Base-by-base conservation (phyloP, 2,888 invertebrate genomes). In the Osmoderma eremita region DNA sequence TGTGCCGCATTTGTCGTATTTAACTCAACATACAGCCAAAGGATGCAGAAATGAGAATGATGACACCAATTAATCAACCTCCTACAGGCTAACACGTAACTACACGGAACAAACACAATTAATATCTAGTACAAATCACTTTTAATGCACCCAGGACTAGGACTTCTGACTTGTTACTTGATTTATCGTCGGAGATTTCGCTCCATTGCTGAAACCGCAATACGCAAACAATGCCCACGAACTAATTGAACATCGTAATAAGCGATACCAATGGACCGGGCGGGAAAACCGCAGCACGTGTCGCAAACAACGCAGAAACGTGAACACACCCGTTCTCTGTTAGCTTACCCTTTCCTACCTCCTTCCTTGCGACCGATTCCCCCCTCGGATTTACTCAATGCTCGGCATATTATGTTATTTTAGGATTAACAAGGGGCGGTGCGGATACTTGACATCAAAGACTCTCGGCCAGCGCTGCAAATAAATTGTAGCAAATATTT, bases 161-260 rank as follows among this genome's bases (percentile, higher is more conserved):
- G 17, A 20, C 30, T 45, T 18, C 20, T 42, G 41, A 17, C 41
- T 61, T 36, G 12, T 30, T 42, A 12, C 58, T 61, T 61, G 58
- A 61, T 61, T 61, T 61, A 61, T 61, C 30, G 30, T 36, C 18
- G 15, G 24, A 17, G 42, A 56, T 61, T 53, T 45, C 65, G 41
- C 22, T 65, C 45, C 63, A 63, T 65, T 41, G 56, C 18, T 20
- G 38, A 68, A 65, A 53, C 58, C 58, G 45, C 58, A 61, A 45
- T 61, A 17, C 58, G 58, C 53, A 61, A 69, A 69, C 68, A 67
- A 66, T 70, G 65, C 69, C 69, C 73, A 30, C 30, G 73, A 75
- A 76, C 77, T 78, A 79, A 79, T 79, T 79, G 78, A 78, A 79
- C 78, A 75, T 76, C 78, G 77, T 79, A 79, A 65, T 65, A 58